Base-by-base conservation (phyloP, 2,888 invertebrate species). In the Agriopis marginaria region DNA sequence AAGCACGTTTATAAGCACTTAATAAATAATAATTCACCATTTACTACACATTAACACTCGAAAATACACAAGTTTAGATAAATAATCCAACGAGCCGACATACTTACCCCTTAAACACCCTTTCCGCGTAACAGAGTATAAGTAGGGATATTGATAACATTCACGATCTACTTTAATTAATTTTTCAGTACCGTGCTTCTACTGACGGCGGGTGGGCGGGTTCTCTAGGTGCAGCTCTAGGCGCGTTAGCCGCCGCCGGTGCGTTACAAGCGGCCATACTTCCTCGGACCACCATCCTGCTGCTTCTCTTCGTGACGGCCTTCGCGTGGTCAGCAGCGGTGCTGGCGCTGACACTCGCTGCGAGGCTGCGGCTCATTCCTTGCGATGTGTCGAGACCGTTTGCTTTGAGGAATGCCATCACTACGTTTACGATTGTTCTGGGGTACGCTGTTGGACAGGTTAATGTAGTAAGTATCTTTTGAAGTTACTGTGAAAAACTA, bases 291-390 rank as follows among this genome's bases (percentile, higher is more conserved):
- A 95, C 97, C 55, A 97, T 98, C 75, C 95, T 98, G 17, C 92
- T 98, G 67, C 95, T 98, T 63, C 93, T 98, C 74, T 98, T 98
- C 89, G 95, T 98, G 58, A 97, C 98, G 17, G 97, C 98, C 7
- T 98, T 98, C 89, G 96, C 98, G 9, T 98, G 98, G 98, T 97
- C 98, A 47, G 96, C 98, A 1, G 97, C 98, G 44, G 96, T 98
- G 44, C 94, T 98, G 55, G 98, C 98, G 91, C 88, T 98, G 49
- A 95, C 98, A 2, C 92, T 98, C 63, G 98, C 98, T 7, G 97
- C 97, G 0, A 95, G 98, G 68, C 91, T 98, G 59, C 95, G 97
- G 83, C 97, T 98, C 92, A 97, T 98, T 74, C 95, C 96, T 11
- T 98, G 98, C 95, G 98, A 98, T 85, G 96, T 98, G 59, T 97